Evolutionary conservation across 2,888 invertebrate genomes (phyloP), one percentile per base, ranked within the genome.

Genomic region (Carabus problematicus): DNA sequence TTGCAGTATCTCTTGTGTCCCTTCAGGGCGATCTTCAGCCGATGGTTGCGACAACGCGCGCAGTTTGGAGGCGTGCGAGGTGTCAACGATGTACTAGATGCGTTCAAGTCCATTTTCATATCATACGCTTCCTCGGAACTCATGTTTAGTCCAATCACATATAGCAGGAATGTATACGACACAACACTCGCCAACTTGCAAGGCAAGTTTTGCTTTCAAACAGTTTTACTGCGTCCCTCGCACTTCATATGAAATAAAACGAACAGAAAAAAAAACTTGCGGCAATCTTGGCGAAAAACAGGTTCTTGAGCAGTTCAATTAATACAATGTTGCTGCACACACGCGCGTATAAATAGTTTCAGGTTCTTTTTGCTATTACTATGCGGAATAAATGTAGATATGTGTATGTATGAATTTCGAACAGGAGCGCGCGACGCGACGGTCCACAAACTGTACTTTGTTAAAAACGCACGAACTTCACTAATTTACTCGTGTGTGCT

Each of bases 1-100:
- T 89, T 88, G 86, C 97, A 97, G 83, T 94, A 95, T 40, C 94
- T 87, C 81, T 97, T 97, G 85, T 97, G 97, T 12, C 94, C 95
- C 82, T 94, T 95, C 73, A 96, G 86, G 81, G 90, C 89, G 74
- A 94, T 91, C 81, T 93, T 93, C 78, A 93, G 85, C n/a, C 91
- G 88, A 82, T 97, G 97, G 84, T 96, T 96, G 71, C 94, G 87
- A 82, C 97, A 97, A 39, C 95, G 89, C 54, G 95, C 95, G 82
- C 96, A 97, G 83, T 94, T 95, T 14, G 95, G 95, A 7, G 94
- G 93, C 72, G 93, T 93, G 70, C 94, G 87, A 12, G 92, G 89
- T 56, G 87, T 86, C 68, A 84, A 82, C 66, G 88, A 86, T 80
- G 88, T 83, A 78, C 86, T 81, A 72, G 84, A 83, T 55, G 84